These are phyloP conservation scores for Papilio xuthus DNA, from an alignment of 1,140 invertebrate genomes.

Conservation along the genomic window DNA sequence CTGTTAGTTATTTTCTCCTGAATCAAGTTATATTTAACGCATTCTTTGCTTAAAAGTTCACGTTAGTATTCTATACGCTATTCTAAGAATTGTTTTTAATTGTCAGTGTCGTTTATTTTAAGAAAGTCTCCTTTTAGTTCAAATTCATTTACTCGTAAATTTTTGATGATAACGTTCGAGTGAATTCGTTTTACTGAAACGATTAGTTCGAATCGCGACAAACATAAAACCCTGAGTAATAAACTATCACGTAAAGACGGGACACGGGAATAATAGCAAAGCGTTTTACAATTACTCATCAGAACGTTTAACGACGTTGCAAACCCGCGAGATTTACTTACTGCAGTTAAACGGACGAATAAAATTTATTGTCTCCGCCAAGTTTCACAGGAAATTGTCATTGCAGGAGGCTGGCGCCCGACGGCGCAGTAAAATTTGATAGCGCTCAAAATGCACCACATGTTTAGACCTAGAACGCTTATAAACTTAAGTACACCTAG, in stretches of 20 bases:
- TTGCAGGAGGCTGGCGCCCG: slow-evolving; percentile 59
- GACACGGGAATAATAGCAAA: slow-evolving; percentile 16
- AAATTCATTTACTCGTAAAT: neutral
- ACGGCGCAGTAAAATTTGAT: slow-evolving; percentile 69
- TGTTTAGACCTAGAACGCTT: slow-evolving; percentile 38
- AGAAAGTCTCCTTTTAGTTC: neutral
- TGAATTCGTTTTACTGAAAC: neutral
- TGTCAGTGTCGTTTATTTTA: neutral
- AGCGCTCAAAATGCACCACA: slow-evolving; percentile 54
- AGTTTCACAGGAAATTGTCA: slow-evolving; percentile 62
- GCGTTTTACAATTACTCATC: slow-evolving; percentile 25
- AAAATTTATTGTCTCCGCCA: slow-evolving; percentile 27
- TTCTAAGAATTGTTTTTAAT: too few species aligned
- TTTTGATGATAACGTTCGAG: neutral
- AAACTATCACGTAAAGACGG: neutral
- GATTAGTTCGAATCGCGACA: neutral
- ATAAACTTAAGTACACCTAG: slow-evolving; percentile 41
- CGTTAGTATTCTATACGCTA: neutral
- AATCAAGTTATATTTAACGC: too few species aligned
- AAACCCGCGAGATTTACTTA: slow-evolving; percentile 35
- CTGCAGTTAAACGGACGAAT: slow-evolving; percentile 31
- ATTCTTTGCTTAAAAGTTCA: neutral
- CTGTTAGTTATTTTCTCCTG: too few species aligned
- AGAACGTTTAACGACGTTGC: slow-evolving; percentile 27
- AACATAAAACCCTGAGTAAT: neutral